These are phyloP conservation scores for Physella acuta DNA, from an alignment of 1,140 invertebrate species.

Conservation along the genomic window DNA sequence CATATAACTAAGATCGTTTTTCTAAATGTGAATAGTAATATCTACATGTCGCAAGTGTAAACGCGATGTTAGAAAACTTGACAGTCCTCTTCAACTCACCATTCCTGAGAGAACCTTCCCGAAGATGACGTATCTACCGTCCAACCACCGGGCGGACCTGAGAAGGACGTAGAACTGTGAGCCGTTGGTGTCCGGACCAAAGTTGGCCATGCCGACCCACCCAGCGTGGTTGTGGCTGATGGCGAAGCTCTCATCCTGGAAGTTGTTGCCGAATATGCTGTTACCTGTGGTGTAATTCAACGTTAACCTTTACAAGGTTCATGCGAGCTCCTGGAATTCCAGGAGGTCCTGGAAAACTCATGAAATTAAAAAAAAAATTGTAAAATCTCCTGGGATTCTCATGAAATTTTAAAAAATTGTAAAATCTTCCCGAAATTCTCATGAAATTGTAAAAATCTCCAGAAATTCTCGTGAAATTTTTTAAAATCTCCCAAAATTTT, in stretches of 20 bases:
- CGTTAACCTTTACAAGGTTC: too few species aligned
- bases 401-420: too few species aligned
- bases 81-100: slow-evolving; percentile 33
- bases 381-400: too few species aligned
- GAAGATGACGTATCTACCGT: slow-evolving; percentile 90
- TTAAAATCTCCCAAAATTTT: too few species aligned
- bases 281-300: slow-evolving; percentile 70
- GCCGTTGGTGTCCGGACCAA: slow-evolving; percentile 53
- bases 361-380: too few species aligned
- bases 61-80: too few species aligned
- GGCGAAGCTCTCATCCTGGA: slow-evolving; percentile 60
- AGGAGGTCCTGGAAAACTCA: too few species aligned
- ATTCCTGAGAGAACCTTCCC: slow-evolving; percentile 73
- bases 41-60: too few species aligned
- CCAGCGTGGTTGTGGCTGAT: slow-evolving; percentile 47
- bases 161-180: slow-evolving; percentile 70
- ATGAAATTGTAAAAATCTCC: too few species aligned
- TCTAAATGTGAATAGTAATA: background rate
- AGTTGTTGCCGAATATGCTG: slow-evolving; percentile 89
- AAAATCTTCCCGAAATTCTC: too few species aligned
- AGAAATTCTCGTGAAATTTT: too few species aligned
- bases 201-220: slow-evolving; percentile 56
- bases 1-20: background rate
- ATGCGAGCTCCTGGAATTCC: too few species aligned
- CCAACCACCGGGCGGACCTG: slow-evolving; percentile 89